Base-by-base conservation (phyloP, 2,113 vertebrate species). In the Myanophis thanlyinensis region DNA sequence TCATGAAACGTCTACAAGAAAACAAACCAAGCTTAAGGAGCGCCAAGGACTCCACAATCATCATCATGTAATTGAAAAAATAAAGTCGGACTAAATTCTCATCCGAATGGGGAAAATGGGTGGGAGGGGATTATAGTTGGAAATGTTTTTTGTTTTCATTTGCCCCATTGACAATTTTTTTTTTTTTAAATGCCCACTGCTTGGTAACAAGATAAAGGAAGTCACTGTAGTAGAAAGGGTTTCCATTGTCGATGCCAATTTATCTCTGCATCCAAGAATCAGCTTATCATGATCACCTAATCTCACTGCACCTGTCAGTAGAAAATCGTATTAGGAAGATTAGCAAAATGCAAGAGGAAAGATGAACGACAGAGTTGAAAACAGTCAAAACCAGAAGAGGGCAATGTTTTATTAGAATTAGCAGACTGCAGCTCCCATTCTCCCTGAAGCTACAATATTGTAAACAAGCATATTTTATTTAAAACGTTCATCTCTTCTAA, bases 371-470 rank as follows among this genome's bases (percentile, higher is more conserved):
- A 15, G 23, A 51, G n/a, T 30, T 5, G 35, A 23, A 40, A 46
- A 6, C 9, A 40, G 20, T 54, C 48, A 40, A 49, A 73, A 87
- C 85, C 97, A 96, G 96, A 93, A 97, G 97, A 96, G 96, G 97
- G 97, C 97, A 97, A 95, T 95, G 94, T 96, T 62, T 94, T 89
- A 94, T 97, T 95, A 49, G 0, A 3, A 22, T 96, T 95, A 91
- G 25, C 62, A 48, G 47, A 5, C 85, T 9, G 2, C 23, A 7
- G 46, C 0, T 10, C 22, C 62, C 7, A 7, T 44, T 80, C 46
- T 48, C 73, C 52, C 88, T 2, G n/a, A 51, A 93, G 88, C 73
- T 3, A 30, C 53, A 20, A 87, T 84, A 22, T 90, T 89, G 92
- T 93, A 2, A 93, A 89, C 88, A 59, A 85, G 87, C 52, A 87